Evolutionary conservation across 2,888 invertebrate species (phyloP).

Genomic region (Macrosiphum euphorbiae): DNA sequence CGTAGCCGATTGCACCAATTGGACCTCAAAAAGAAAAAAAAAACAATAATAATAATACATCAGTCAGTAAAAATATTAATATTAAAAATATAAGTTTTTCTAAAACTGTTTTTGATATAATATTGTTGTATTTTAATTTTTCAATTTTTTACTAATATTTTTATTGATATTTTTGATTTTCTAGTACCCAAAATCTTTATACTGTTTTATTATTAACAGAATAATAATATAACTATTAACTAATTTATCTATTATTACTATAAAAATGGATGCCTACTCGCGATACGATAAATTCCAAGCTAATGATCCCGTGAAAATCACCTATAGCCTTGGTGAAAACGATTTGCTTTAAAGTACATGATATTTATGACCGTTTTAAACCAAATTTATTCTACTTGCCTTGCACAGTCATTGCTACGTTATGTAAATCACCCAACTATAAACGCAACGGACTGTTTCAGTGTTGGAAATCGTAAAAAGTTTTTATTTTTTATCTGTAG

Average conservation of each 20-base stretch:
- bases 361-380: not conserved
- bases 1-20: too few relatives aligned
- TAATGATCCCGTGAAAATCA: not conserved
- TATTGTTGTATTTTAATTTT: too few relatives aligned
- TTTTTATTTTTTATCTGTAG: not conserved
- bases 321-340: not conserved
- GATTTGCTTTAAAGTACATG: not conserved
- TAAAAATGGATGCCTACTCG: not conserved
- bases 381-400: not conserved
- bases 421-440: not conserved
- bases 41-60: too few relatives aligned
- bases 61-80: too few relatives aligned
- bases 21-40: too few relatives aligned
- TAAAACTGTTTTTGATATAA: too few relatives aligned
- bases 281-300: not conserved
- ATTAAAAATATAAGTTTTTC: too few relatives aligned
- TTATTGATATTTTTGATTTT: not conserved
- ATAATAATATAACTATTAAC: not conserved
- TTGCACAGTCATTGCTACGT: not conserved
- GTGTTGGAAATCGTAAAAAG: not conserved
- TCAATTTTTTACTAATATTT: too few relatives aligned
- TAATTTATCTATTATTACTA: not conserved
- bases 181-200: not conserved
- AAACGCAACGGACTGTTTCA: not conserved
- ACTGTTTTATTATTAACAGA: not conserved